Evolutionary conservation across 2,797 vertebrate species (phyloP).

Genomic region (Amniataba percoides): DNA sequence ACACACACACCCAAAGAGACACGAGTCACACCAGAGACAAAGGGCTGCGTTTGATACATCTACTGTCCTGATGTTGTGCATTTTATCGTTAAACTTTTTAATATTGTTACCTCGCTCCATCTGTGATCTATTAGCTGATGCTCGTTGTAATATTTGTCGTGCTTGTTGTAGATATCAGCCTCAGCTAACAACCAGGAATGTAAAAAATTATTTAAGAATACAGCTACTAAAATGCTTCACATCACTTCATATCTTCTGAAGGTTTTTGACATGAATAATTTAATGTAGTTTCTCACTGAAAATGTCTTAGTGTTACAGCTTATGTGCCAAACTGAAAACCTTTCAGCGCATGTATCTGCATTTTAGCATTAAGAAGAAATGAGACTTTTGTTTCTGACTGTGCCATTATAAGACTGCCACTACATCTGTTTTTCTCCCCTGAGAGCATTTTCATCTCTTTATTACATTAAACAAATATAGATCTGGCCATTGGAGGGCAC

Average conservation of each 20-base stretch:
- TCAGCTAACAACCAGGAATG: neutral
- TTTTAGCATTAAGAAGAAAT: constrained; percentile 1
- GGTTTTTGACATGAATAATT: neutral
- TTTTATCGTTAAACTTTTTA: too few species aligned
- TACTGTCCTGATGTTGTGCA: neutral
- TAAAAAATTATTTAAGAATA: neutral
- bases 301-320: neutral
- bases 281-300: neutral
- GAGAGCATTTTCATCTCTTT: constrained; percentile 36
- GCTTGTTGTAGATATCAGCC: neutral
- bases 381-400: neutral
- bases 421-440: constrained; percentile 44
- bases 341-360: neutral
- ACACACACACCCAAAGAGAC: constrained; percentile 1
- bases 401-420: neutral
- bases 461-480: constrained; percentile 29
- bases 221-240: neutral
- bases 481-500: constrained; percentile 77
- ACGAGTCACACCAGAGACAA: constrained; percentile 40
- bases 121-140: neutral
- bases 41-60: constrained; percentile 13
- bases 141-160: neutral
- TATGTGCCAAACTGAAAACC: neutral
- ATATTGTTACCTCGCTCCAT: constrained; percentile 1
- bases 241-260: neutral